Percentiles rank a stretch among this genome's conserved stretches.
phyloP scores from a whole-genome alignment of 1,140 invertebrate species.

The Melanaphis sacchari region DNA sequence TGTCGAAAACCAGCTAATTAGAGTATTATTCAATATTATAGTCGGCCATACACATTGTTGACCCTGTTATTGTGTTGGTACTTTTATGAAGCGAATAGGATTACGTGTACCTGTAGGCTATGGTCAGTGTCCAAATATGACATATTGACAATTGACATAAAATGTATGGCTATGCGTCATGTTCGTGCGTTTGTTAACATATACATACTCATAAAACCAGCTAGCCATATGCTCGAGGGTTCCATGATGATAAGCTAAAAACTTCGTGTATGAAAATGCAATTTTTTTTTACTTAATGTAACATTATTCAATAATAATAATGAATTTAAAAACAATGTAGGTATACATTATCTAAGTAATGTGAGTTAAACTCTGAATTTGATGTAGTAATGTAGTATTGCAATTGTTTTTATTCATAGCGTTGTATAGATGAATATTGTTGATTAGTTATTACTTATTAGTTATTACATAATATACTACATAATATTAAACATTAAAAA shows the following conservation, averaged over 20 bases:
- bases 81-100: background rate
- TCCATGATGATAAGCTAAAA: too few relatives aligned
- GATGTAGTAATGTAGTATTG: too few relatives aligned
- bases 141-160: background rate
- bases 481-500: background rate
- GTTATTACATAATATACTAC: background rate
- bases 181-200: background rate
- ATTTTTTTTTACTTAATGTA: background rate
- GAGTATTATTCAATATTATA: background rate
- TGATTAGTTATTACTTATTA: background rate
- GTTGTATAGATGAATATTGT: background rate
- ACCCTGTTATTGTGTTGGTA: background rate
- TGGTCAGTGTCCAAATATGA: background rate
- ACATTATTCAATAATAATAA: background rate
- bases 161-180: background rate
- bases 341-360: background rate
- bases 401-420: background rate
- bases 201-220: too few relatives aligned
- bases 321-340: too few relatives aligned
- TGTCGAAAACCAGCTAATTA: constrained; percentile 12
- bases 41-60: background rate
- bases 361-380: background rate
- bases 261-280: background rate
- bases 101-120: background rate
- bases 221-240: too few relatives aligned